A percentile compares a stretch with the other conserved stretches of the same genome.
Conservation (phyloP, 2,113 vertebrate genomes). For the Myiagra hebetior region DNA sequence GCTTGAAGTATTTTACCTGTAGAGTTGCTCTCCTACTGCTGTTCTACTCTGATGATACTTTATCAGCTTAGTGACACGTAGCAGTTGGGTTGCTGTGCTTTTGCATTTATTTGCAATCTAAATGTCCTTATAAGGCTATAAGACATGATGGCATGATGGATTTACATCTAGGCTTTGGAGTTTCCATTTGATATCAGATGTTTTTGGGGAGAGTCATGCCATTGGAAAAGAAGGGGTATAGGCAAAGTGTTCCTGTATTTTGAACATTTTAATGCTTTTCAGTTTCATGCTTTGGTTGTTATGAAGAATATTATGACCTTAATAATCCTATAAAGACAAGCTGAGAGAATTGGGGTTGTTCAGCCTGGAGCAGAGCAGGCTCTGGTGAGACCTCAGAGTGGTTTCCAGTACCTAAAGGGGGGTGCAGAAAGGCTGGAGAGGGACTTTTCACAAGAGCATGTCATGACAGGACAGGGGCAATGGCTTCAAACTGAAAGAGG, state of each 20-base stretch:
- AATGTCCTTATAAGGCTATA: not conserved
- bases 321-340: not conserved
- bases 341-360: not conserved
- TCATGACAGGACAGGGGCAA: not conserved
- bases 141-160: not conserved
- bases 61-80: not conserved
- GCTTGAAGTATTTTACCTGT: not conserved
- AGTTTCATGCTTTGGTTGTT: not conserved
- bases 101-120: not conserved
- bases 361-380: not conserved
- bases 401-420: not conserved
- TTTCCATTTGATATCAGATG: not conserved
- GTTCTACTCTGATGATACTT: not conserved
- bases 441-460: not conserved
- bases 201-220: not conserved
- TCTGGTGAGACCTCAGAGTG: not conserved
- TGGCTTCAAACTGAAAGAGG: not conserved
- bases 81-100: not conserved
- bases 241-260: not conserved
- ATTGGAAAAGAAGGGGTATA: not conserved
- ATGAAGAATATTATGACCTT: not conserved
- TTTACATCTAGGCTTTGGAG: not conserved
- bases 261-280: not conserved
- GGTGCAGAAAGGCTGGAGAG: no score
- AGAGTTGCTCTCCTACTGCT: not conserved